phyloP scores from a whole-genome alignment of 2,888 invertebrate species.

The Hypsopygia costalis region DNA sequence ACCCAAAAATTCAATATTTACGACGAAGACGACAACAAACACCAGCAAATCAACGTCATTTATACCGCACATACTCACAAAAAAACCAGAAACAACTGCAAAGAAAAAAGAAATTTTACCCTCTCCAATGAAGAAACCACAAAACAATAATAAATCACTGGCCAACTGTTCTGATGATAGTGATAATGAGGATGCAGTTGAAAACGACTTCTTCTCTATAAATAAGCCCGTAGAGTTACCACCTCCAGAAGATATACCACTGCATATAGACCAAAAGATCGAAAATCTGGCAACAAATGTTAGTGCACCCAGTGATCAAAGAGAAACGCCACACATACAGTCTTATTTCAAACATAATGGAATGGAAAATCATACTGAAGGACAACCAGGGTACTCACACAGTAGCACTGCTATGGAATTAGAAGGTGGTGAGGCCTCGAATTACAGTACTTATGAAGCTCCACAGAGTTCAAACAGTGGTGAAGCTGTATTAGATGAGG shows the following conservation, averaged over 20 bases:
- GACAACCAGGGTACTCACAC: constrained; percentile 22
- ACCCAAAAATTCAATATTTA: constrained; percentile 74
- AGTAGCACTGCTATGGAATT: constrained; percentile 6
- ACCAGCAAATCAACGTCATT: too few relatives aligned
- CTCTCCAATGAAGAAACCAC: constrained; percentile 37
- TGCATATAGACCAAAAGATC: constrained; percentile 44
- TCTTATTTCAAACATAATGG: constrained; percentile 59
- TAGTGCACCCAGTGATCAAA: constrained; percentile 16
- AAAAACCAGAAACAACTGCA: constrained; percentile 42
- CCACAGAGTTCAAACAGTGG: constrained; percentile 7
- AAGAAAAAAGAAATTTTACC: constrained; percentile 42
- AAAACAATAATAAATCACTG: constrained; percentile 30
- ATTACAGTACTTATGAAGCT: constrained; percentile 16
- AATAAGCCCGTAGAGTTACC: constrained; percentile 62
- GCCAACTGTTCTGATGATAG: constrained; percentile 64
- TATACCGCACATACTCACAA: constrained; percentile 68
- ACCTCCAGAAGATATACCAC: constrained; percentile 51
- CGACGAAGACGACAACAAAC: constrained; percentile 40
- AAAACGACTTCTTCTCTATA: constrained; percentile 78
- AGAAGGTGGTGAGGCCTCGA: constrained; percentile 25
- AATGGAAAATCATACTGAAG: constrained; percentile 22
- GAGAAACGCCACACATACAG: constrained; percentile 44
- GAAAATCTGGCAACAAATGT: constrained; percentile 12
- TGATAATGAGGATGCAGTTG: constrained; percentile 73
- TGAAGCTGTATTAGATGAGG: constrained; percentile 56